A percentile compares a stretch with the other conserved stretches of the same genome.
phyloP scores from a whole-genome alignment of 2,888 invertebrate genomes.

The Sisyra nigra region DNA sequence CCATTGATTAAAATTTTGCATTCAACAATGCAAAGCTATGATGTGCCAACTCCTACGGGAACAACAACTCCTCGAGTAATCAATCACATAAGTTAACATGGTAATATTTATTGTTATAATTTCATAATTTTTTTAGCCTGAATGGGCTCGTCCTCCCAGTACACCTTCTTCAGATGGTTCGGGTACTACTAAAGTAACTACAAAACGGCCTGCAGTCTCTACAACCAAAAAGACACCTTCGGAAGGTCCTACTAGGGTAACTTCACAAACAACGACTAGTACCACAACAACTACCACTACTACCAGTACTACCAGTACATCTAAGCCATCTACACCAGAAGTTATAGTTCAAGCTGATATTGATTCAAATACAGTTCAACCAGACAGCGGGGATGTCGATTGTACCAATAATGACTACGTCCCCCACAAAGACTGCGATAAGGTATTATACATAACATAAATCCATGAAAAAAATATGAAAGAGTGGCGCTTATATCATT shows the following conservation, averaged over 20 bases:
- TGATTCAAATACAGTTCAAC: slow-evolving; percentile 31
- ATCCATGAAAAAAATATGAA: not conserved
- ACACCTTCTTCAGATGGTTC: slow-evolving; percentile 30
- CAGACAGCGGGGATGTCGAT: slow-evolving; percentile 24
- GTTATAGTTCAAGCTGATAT: slow-evolving; percentile 24
- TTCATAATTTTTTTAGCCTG: slow-evolving; percentile 36
- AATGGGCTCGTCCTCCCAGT: slow-evolving; percentile 67
- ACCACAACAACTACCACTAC: slow-evolving; percentile 11
- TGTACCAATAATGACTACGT: slow-evolving; percentile 37
- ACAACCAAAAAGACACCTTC: slow-evolving; percentile 10
- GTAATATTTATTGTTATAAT: not conserved
- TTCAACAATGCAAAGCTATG: slow-evolving; percentile 51
- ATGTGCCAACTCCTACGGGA: slow-evolving; percentile 47
- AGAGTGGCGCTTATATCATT: slow-evolving; percentile 8
- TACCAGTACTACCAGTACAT: slow-evolving; percentile 14
- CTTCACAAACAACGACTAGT: slow-evolving; percentile 11
- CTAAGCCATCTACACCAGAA: slow-evolving; percentile 11
- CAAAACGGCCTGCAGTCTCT: slow-evolving; percentile 18
- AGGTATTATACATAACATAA: slow-evolving; percentile 25
- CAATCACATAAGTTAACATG: not conserved
- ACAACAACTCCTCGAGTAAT: slow-evolving; percentile 52
- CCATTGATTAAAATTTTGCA: slow-evolving; percentile 55
- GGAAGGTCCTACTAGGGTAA: slow-evolving; percentile 14
- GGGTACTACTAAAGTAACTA: slow-evolving; percentile 15
- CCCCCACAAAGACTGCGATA: slow-evolving; percentile 37